Conservation (phyloP, 2,797 vertebrate genomes). For the Argentina silus region DNA sequence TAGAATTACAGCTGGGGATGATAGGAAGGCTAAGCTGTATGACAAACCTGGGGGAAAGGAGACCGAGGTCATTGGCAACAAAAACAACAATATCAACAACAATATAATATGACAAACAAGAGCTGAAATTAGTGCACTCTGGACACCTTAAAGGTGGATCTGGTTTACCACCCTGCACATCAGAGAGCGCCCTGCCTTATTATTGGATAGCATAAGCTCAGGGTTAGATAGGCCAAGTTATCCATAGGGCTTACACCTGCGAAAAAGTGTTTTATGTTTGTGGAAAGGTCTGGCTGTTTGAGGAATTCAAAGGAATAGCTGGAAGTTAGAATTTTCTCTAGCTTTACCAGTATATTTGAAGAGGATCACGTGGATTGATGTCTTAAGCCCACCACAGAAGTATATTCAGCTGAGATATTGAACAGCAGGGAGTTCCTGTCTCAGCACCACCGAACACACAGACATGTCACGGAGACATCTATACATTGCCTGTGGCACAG, state of each 20-base stretch:
- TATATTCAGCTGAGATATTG: too few species aligned
- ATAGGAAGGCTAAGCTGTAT: neutral
- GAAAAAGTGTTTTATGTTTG: neutral
- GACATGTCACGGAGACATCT: neutral
- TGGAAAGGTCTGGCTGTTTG: neutral
- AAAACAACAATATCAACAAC: neutral
- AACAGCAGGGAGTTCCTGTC: neutral
- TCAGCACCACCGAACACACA: neutral
- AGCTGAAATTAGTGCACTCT: too few species aligned
- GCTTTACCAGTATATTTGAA: neutral
- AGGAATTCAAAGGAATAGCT: neutral
- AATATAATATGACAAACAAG: neutral
- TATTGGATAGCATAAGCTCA: too few species aligned
- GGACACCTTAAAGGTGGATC: neutral
- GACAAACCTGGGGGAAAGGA: neutral
- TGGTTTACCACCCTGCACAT: too few species aligned
- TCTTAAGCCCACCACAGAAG: neutral
- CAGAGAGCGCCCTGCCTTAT: too few species aligned
- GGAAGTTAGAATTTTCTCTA: too few species aligned
- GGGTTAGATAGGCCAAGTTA: neutral
- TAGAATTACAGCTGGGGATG: neutral
- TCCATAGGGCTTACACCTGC: neutral
- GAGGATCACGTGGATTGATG: neutral
- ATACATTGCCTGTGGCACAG: neutral
- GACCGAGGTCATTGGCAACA: neutral